Base-by-base conservation (phyloP, 2,113 vertebrate genomes). In the Otolemur garnettii region DNA sequence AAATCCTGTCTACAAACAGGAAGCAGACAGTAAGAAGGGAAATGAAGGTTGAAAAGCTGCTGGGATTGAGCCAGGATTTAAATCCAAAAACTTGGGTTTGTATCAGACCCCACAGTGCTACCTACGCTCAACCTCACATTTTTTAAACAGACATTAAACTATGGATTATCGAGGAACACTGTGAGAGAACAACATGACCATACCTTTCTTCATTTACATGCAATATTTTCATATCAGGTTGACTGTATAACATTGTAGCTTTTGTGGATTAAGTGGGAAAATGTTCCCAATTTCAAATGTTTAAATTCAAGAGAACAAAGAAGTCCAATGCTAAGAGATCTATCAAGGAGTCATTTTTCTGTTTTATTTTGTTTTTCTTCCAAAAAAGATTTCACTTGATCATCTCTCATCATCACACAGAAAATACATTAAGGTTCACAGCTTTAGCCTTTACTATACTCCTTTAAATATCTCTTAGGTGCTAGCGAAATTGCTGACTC, bases 251-350 rank as follows among this genome's bases (percentile, higher is more conserved):
- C 84, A 80, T 4, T 19, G 7, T 6, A 79, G 33, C 24, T 79
- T 95, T 89, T 78, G n/a, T 45, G 22, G n/a, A 55, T 79, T 42
- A 85, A 55, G 84, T 88, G 57, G 8, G 84, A 22, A 77, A 89
- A 75, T 17, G 50, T 35, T 69, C 50, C 55, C 74, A 81, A 64
- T 74, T 66, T 42, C n/a, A 80, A 14, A 28, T 66, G 17, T 66
- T 82, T 83, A 88, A 83, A 83, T 38, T 45, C 38, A 92, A 53
- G 19, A 53, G 53, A 81, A 74, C n/a, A 59, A 91, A 81, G 7
- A 69, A 92, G 8, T 77, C 10, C 30, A 57, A 75, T 81, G 45
- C 17, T 74, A 66, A 91, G 59, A 13, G 68, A 45, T 45, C 50
- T 57, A n/a, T 72, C 72, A 71, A 78, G n/a, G 35, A 14, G 33